These are phyloP conservation scores for Sclerodermus sp. DNA, from an alignment of 2,888 invertebrate species.

Conservation along the genomic window DNA sequence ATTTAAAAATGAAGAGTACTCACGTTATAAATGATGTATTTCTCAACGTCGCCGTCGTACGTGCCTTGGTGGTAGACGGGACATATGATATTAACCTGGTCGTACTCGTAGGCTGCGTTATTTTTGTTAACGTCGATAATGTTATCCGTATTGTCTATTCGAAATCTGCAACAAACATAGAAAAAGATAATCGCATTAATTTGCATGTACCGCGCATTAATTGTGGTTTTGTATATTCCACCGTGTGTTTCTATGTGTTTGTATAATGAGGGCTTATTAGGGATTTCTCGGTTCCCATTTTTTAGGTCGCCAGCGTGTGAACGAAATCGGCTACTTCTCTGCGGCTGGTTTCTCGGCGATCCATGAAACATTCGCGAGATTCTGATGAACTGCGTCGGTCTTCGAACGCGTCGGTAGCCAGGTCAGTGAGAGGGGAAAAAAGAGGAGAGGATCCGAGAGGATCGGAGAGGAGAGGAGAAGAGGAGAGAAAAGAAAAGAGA, in stretches of 20 bases:
- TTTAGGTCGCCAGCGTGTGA: background rate
- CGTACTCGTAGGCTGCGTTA: constrained; percentile 90
- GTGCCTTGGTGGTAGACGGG: constrained; percentile 88
- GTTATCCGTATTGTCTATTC: constrained; percentile 96
- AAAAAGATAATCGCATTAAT: constrained; percentile 15
- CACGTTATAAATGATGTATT: constrained; percentile 94
- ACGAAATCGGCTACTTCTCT: constrained; percentile 12
- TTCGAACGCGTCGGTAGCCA: constrained; percentile 25
- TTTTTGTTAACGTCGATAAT: constrained; percentile 95
- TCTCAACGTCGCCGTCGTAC: constrained; percentile 85
- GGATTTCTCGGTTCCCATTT: no score
- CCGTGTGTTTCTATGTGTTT: no score
- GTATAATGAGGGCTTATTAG: no score
- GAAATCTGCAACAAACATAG: constrained; percentile 72
- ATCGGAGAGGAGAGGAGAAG: constrained; percentile 16
- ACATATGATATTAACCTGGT: constrained; percentile 94
- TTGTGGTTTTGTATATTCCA: no score
- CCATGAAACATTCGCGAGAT: constrained; percentile 27
- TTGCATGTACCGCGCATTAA: no score
- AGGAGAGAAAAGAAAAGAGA: constrained; percentile 16
- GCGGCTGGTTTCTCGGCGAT: background rate
- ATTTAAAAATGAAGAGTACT: constrained; percentile 52
- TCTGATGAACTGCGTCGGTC: constrained; percentile 19
- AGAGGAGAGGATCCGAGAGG: constrained; percentile 17
- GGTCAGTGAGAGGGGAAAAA: constrained; percentile 15